Evolutionary conservation across 2,888 invertebrate genomes (phyloP).

Genomic region (Drosophila pseudotakahashii): DNA sequence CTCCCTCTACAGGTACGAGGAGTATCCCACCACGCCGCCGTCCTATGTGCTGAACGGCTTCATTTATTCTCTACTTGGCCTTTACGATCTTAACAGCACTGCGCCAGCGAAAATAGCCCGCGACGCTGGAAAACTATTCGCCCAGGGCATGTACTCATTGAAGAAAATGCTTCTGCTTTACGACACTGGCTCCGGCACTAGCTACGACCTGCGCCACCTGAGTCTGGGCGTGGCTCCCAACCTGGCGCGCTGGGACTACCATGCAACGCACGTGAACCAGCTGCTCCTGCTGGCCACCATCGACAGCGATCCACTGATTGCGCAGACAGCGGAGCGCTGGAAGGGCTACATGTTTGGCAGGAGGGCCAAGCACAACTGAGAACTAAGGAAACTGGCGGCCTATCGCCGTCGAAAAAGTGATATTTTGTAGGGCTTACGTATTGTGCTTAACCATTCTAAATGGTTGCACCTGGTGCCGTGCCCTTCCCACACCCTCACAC

Average conservation of each 20-base stretch:
- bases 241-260: slow-evolving; percentile 99
- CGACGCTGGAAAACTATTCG: slow-evolving; percentile 91
- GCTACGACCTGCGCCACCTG: slow-evolving; percentile 98
- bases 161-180: slow-evolving; percentile 94
- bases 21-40: slow-evolving; percentile 98
- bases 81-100: slow-evolving; percentile 96
- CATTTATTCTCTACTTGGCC: slow-evolving; percentile 97
- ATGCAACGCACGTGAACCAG: slow-evolving; percentile 99
- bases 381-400: slow-evolving; percentile 68
- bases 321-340: slow-evolving; percentile 95
- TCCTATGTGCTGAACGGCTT: slow-evolving; percentile 99
- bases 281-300: slow-evolving; percentile 94
- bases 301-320: slow-evolving; percentile 92
- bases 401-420: slow-evolving; percentile 62
- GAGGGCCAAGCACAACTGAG: slow-evolving; percentile 95
- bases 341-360: slow-evolving; percentile 98
- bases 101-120: slow-evolving; percentile 89
- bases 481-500: slow-evolving; percentile 30
- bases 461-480: slow-evolving; percentile 58
- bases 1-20: slow-evolving; percentile 91
- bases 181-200: slow-evolving; percentile 97
- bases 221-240: slow-evolving; percentile 95
- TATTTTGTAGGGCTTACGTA: slow-evolving; percentile 62
- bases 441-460: slow-evolving; percentile 61
- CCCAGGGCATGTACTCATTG: slow-evolving; percentile 93